phyloP scores from a whole-genome alignment of 2,113 vertebrate genomes.

The Anhinga anhinga region DNA sequence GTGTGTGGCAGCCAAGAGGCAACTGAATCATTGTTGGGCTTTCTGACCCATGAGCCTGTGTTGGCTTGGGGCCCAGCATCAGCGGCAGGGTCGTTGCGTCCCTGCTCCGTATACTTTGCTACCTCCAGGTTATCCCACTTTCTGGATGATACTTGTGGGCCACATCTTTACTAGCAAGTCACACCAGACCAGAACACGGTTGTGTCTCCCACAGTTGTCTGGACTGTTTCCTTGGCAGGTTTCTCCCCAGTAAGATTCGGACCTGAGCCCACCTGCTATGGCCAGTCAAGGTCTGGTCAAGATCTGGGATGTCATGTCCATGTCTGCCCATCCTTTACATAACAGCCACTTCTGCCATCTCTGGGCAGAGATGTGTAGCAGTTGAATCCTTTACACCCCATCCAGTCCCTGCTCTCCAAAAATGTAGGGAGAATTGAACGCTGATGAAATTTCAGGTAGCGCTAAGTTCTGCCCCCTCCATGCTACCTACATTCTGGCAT shows the following conservation, averaged over 20 bases:
- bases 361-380: not conserved
- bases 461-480: not conserved
- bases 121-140: not conserved
- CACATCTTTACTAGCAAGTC: not conserved
- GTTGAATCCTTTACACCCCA: not conserved
- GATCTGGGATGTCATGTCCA: not conserved
- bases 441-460: slow-evolving; percentile 22
- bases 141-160: not conserved
- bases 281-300: not conserved
- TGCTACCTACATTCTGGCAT: slow-evolving; percentile 29
- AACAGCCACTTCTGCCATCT: not conserved
- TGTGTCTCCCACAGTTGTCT: not conserved
- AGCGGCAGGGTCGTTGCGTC: not conserved
- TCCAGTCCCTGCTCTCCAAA: not conserved
- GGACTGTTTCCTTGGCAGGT: not conserved
- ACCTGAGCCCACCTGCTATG: not conserved
- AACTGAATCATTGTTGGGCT: rapidly evolving
- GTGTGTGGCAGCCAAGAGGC: rapidly evolving
- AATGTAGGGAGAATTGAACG: not conserved
- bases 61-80: rapidly evolving
- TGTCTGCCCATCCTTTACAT: not conserved
- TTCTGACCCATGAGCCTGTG: not conserved
- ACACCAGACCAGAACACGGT: rapidly evolving
- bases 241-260: not conserved
- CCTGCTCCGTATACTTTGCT: not conserved